phyloP scores from a whole-genome alignment of 1,140 invertebrate species.

The Ceratitis capitata region DNA sequence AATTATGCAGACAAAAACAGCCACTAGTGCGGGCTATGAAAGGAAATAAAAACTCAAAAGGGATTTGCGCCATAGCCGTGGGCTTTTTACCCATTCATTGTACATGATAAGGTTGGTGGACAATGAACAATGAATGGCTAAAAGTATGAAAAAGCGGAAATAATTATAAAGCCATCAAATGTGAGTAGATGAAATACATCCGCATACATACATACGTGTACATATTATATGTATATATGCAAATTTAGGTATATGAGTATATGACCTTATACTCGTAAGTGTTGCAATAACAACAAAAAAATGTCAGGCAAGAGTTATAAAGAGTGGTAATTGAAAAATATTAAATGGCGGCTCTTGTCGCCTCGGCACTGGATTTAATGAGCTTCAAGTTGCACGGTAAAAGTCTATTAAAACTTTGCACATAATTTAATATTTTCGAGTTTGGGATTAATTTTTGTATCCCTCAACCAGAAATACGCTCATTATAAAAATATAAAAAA shows the following conservation, averaged over 20 bases:
- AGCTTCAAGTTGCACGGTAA: background rate
- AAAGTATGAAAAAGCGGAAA: background rate
- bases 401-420: background rate
- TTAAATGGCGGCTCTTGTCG: background rate
- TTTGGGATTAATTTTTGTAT: too few relatives aligned
- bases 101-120: background rate
- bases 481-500: too few relatives aligned
- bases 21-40: too few relatives aligned
- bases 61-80: background rate
- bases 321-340: background rate
- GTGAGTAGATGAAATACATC: background rate
- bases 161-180: background rate
- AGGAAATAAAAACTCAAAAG: too few relatives aligned
- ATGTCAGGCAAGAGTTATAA: background rate
- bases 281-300: background rate
- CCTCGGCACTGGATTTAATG: background rate
- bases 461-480: too few relatives aligned
- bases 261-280: too few relatives aligned
- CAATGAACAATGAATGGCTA: background rate
- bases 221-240: too few relatives aligned
- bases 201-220: too few relatives aligned
- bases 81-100: background rate
- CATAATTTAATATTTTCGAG: background rate
- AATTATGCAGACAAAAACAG: conserved; percentile 26
- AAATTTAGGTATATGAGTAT: background rate